Base-by-base conservation (phyloP, 2,797 vertebrate species). In the Hirundo rustica region DNA sequence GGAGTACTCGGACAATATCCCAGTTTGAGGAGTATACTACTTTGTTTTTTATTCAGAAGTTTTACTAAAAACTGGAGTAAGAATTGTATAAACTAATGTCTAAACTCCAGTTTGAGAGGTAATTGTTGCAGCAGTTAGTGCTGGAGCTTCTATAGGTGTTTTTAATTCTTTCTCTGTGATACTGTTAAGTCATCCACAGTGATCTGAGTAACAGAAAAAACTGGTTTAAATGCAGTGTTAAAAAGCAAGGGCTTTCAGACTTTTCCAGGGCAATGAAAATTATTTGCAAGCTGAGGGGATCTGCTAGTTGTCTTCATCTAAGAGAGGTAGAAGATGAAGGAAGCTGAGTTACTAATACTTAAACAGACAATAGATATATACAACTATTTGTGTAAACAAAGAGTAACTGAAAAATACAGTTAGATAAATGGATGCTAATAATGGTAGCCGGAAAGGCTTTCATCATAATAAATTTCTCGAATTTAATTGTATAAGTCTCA, bases 401-500 rank as follows among this genome's bases (percentile, higher is more conserved):
- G 7, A 70, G 36, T 74, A 61, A 38, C 65, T 65, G 36, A 88
- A 34, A 88, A 96, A 77, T 55, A 17, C 9, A 61, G 79, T 57
- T 80, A 67, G 22, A 27, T 67, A 83, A 86, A 81, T 40, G 32
- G 6, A 71, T 81, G 32, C 55, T 89, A 89, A 40, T 16, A 77
- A 58, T 26, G 38, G 60, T 85, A 76, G 7, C 25, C 68, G 45
- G 38, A 89, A 89, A 91, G 50, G 21, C 7, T 95, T 95, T 93
- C 45, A 58, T 76, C 22, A 26, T 65, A 74, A 93, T 83, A 87
- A 65, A 93, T 88, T 89, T 91, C 67, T 88, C 72, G 77, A 40
- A 74, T 92, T 91, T 85, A 89, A 92, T 93, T 88, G 68, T 34
- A 2, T 77, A 75, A 84, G 75, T 89, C 85, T 85, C 57, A 64